These are phyloP conservation scores for Sebastes trivittatus DNA, from an alignment of 2,797 vertebrate species.

Conservation along the genomic window DNA sequence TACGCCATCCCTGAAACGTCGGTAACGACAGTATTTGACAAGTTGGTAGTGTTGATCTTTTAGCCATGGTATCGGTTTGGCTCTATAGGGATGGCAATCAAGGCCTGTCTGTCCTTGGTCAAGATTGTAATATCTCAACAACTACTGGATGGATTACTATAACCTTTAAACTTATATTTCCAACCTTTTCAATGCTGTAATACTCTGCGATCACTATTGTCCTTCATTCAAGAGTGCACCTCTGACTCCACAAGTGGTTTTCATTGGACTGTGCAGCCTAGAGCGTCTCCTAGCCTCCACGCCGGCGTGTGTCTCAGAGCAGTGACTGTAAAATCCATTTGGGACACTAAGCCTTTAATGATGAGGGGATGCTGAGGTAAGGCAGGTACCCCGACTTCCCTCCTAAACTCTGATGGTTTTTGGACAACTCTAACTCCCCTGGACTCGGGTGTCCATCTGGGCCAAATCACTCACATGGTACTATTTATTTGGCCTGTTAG, in stretches of 20 bases:
- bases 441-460: slow-evolving; percentile 72
- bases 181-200: background rate
- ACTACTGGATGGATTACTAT: background rate
- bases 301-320: slow-evolving; percentile 46
- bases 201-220: background rate
- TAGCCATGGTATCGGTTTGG: background rate
- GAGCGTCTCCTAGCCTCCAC: slow-evolving; percentile 44
- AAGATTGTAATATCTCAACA: background rate
- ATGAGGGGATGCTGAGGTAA: slow-evolving; percentile 73
- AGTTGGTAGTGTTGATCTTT: background rate
- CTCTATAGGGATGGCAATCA: background rate
- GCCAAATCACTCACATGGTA: slow-evolving; percentile 78
- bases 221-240: slow-evolving; percentile 10
- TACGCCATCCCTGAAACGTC: too few relatives aligned
- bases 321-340: slow-evolving; percentile 78
- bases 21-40: too few relatives aligned
- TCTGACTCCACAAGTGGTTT: slow-evolving; percentile 62
- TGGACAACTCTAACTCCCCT: slow-evolving; percentile 65
- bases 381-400: slow-evolving; percentile 71
- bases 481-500: slow-evolving; percentile 80
- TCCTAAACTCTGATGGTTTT: slow-evolving; percentile 67
- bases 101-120: background rate
- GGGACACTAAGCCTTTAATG: slow-evolving; percentile 78
- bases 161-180: background rate
- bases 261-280: slow-evolving; percentile 53